These are phyloP conservation scores for Solenodon paradoxus DNA, from an alignment of 2,113 vertebrate species.

Conservation along the genomic window DNA sequence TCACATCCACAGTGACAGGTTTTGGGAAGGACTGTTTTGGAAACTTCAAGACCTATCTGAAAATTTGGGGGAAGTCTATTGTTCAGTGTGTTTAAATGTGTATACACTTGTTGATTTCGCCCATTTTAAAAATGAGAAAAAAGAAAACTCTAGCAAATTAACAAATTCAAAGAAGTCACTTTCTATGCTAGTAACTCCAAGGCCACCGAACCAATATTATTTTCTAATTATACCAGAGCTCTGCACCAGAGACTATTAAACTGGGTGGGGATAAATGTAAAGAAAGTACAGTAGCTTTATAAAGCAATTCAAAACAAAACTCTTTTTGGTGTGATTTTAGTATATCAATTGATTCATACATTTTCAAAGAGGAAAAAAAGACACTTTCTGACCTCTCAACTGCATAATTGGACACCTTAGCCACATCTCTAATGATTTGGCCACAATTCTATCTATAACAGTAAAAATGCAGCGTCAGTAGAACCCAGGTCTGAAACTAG, in stretches of 20 bases:
- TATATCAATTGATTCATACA: not conserved
- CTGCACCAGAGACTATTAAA: not conserved
- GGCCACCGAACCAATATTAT: not conserved
- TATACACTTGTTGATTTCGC: not conserved
- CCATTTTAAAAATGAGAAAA: not conserved
- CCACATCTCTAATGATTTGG: conserved; percentile 46
- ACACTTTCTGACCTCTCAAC: not conserved
- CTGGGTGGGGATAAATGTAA: not conserved
- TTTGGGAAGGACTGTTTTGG: too few species aligned
- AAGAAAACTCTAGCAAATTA: not conserved
- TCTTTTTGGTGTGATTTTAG: conserved; percentile 12
- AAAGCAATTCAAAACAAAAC: not conserved
- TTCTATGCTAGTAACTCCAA: not conserved
- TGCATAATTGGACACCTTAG: not conserved
- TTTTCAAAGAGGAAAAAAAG: not conserved
- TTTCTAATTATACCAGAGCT: not conserved
- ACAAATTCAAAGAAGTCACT: not conserved
- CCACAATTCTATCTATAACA: not conserved
- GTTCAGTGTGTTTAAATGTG: not conserved
- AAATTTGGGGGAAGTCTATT: too few species aligned
- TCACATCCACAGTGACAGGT: too few species aligned
- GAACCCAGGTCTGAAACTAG: conserved; percentile 33
- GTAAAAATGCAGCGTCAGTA: conserved; percentile 23
- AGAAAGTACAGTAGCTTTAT: not conserved
- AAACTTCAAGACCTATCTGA: too few species aligned